A percentile compares a stretch with the other conserved stretches of the same genome.
Conservation (phyloP, 2,113 vertebrate genomes). For the Larimichthys polyactis region DNA sequence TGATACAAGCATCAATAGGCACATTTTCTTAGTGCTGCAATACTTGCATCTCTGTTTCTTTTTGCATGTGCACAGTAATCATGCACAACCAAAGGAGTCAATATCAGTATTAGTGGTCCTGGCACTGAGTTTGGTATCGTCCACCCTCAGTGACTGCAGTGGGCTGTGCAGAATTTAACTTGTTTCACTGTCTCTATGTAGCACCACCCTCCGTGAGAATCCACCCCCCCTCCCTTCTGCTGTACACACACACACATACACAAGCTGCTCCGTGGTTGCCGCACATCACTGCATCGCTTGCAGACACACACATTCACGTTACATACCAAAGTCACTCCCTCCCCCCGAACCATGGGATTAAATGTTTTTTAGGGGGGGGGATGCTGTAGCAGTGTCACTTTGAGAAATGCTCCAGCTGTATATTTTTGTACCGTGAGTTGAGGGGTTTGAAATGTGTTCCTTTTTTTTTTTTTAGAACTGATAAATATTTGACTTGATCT, state of each 20-base stretch:
- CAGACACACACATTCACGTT: constrained; percentile 23
- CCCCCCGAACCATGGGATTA: constrained; percentile 1
- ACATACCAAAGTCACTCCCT: constrained; percentile 16
- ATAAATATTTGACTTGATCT: constrained; percentile 34
- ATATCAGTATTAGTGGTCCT: too few species aligned
- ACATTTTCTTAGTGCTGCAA: too few species aligned
- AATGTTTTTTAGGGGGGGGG: not conserved
- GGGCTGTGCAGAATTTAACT: constrained; percentile 27
- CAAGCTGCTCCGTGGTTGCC: constrained; percentile 8
- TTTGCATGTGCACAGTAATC: too few species aligned
- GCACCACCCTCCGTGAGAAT: constrained; percentile 20
- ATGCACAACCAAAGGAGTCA: too few species aligned
- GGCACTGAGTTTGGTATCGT: too few species aligned
- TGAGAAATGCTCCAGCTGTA: not conserved
- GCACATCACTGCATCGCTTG: constrained; percentile 40
- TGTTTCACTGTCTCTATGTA: constrained; percentile 7
- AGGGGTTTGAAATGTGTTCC: constrained; percentile 6
- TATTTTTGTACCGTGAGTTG: constrained; percentile 4
- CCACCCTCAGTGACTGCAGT: constrained; percentile 14
- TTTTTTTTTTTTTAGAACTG: not conserved
- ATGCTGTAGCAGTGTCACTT: not conserved
- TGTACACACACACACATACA: constrained; percentile 18
- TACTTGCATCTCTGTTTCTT: too few species aligned
- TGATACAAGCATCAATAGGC: too few species aligned
- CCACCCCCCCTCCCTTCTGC: not conserved